Conservation (phyloP, 2,113 vertebrate genomes). For the Ctenomys sociabilis region DNA sequence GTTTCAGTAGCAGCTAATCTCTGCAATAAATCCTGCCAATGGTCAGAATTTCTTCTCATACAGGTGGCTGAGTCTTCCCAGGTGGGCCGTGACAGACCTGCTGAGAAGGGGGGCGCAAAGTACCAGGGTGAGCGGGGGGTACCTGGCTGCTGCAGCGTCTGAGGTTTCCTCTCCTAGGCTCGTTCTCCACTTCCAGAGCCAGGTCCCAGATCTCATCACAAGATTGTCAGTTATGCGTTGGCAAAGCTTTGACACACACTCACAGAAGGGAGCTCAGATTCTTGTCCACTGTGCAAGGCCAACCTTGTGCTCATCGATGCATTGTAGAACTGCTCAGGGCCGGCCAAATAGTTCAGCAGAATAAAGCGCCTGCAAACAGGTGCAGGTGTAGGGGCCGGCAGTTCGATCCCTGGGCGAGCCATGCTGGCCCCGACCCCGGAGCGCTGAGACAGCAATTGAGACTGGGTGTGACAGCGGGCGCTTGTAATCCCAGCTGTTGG, state of each 20-base stretch:
- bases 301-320: not conserved
- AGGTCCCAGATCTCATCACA: not conserved
- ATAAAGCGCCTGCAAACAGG: too few species aligned
- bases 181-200: not conserved
- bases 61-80: not conserved
- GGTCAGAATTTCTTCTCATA: not conserved
- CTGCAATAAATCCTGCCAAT: constrained; percentile 56
- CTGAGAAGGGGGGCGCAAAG: not conserved
- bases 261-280: rapidly evolving
- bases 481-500: too few species aligned
- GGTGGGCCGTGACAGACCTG: not conserved
- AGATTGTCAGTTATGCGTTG: not conserved
- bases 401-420: too few species aligned
- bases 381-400: too few species aligned
- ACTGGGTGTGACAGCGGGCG: too few species aligned
- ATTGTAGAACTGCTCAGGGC: not conserved
- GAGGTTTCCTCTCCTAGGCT: not conserved
- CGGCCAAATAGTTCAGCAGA: too few species aligned
- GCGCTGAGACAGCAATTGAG: too few species aligned
- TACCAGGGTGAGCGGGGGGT: not conserved
- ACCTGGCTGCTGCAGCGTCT: rapidly evolving
- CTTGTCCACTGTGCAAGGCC: rapidly evolving
- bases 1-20: constrained; percentile 47
- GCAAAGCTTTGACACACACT: rapidly evolving
- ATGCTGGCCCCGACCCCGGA: too few species aligned